Evolutionary conservation across 2,113 vertebrate genomes (phyloP).

Genomic region (Megaceryle maxima): DNA sequence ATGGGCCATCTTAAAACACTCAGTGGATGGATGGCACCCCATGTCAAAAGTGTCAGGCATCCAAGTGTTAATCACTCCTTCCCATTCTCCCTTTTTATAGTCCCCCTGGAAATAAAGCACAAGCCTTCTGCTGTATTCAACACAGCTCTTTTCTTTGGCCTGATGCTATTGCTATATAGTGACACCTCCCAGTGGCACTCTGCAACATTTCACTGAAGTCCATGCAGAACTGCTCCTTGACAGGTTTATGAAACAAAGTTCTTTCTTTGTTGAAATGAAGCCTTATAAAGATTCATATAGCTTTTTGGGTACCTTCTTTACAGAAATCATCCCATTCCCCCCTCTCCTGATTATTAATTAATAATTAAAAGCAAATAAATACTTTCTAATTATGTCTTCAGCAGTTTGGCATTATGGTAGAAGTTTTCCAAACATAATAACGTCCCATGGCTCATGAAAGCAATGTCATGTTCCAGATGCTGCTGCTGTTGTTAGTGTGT

Average conservation of each 20-base stretch:
- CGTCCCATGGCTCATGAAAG: not conserved
- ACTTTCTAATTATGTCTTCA: not conserved
- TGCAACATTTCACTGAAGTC: conserved; percentile 43
- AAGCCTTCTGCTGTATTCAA: not conserved
- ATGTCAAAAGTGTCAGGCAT: not conserved
- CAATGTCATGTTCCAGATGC: conserved; percentile 30
- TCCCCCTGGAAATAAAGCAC: not conserved
- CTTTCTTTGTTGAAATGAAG: not conserved
- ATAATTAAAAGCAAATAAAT: not conserved
- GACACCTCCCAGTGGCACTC: conserved; percentile 60
- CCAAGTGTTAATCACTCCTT: not conserved
- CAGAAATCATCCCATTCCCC: not conserved
- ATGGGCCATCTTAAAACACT: not conserved
- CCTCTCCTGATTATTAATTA: not conserved
- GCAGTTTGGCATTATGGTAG: not conserved
- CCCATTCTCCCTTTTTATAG: not conserved
- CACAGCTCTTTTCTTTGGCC: not conserved
- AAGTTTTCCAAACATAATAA: not conserved
- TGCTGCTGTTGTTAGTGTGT: not conserved
- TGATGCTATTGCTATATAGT: not conserved
- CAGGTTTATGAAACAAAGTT: not conserved
- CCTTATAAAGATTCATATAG: not conserved
- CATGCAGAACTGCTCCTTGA: not conserved
- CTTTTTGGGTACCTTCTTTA: not conserved
- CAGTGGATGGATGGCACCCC: not conserved